Evolutionary conservation across 2,797 vertebrate genomes (phyloP), one percentile per base, ranked within the genome.

Genomic region (Notamacropus eugenii): DNA sequence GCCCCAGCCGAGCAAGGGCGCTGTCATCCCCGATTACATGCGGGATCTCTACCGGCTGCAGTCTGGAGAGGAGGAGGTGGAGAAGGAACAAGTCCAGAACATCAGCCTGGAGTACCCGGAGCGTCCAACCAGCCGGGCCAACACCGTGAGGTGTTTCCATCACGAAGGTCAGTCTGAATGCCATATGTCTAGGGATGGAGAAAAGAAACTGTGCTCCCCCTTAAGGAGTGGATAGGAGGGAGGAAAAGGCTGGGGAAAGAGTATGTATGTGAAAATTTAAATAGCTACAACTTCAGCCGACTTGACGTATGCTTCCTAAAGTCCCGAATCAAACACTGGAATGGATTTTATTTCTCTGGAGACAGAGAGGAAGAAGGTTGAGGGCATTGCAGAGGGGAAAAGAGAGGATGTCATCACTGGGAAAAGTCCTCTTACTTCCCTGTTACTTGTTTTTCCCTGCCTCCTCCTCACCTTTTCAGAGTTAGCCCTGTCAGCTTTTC

Each of bases 131-230:
- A 99, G 99, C 98, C 99, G 99, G 93, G 99, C 99, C 97, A 99
- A 99, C 99, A 99, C 99, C 95, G 99, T 99, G 98, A 99, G 99
- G 98, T 99, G 99, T 95, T 99, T 99, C 98, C 99, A 99, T 98
- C 99, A 99, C 98, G 99, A 99, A 99, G 99, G 99, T 99, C 98
- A 99, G 99, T 98, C 74, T 1, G 28, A 24, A 56, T 46, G 90
- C 34, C n/a, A 10, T 0, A 34, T 24, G 54, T 82, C 34, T 91
- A 12, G 90, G 91, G 34, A 11, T 1, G 94, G 92, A 90, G 95
- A 40, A 46, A 82, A 82, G 40, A 46, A 82, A 46, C 19, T 22
- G 1, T 8, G n/a, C 62, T 74, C 5, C 4, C 50, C 55, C 11
- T 62, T 13, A 22, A 46, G 56, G 56, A 59, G 46, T 46, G 46